Evolutionary conservation across 2,113 vertebrate species (phyloP).

Genomic region (Crotalus tigris): DNA sequence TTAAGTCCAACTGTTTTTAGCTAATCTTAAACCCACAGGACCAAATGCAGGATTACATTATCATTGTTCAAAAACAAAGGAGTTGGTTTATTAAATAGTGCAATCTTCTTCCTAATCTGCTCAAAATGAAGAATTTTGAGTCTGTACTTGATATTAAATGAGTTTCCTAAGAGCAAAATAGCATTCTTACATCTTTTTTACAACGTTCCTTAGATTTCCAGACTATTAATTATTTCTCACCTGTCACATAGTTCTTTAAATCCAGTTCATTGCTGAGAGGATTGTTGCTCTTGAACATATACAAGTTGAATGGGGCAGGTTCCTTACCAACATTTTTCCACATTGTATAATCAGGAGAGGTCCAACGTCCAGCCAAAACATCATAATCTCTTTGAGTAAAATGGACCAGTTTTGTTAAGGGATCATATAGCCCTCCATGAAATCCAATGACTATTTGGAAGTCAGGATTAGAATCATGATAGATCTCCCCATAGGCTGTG

Average conservation of each 20-base stretch:
- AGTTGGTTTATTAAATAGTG: neutral
- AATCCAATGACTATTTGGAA: slow-evolving; percentile 97
- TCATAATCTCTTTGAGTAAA: slow-evolving; percentile 98
- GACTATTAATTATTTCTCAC: slow-evolving; percentile 66
- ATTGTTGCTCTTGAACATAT: slow-evolving; percentile 99
- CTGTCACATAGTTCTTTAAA: slow-evolving; percentile 97
- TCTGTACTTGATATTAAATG: neutral
- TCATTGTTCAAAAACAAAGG: neutral
- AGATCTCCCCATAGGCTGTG: slow-evolving; percentile 95
- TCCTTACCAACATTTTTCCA: slow-evolving; percentile 96
- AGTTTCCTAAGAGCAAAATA: slow-evolving; percentile 2
- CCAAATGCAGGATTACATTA: neutral
- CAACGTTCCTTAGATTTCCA: neutral
- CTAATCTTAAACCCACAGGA: neutral
- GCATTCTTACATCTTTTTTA: neutral
- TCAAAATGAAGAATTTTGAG: neutral
- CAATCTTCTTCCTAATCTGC: neutral
- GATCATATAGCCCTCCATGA: slow-evolving; percentile 95
- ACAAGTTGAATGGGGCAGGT: slow-evolving; percentile 91
- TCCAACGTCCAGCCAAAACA: slow-evolving; percentile 94
- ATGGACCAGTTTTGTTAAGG: slow-evolving; percentile 94
- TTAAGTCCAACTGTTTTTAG: neutral
- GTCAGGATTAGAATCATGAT: slow-evolving; percentile 95
- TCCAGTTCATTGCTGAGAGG: slow-evolving; percentile 96
- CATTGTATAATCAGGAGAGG: slow-evolving; percentile 92